Evolutionary conservation across 2,888 invertebrate species (phyloP), one percentile per base, ranked within the genome.

Genomic region (Caenorhabditis sp.): DNA sequence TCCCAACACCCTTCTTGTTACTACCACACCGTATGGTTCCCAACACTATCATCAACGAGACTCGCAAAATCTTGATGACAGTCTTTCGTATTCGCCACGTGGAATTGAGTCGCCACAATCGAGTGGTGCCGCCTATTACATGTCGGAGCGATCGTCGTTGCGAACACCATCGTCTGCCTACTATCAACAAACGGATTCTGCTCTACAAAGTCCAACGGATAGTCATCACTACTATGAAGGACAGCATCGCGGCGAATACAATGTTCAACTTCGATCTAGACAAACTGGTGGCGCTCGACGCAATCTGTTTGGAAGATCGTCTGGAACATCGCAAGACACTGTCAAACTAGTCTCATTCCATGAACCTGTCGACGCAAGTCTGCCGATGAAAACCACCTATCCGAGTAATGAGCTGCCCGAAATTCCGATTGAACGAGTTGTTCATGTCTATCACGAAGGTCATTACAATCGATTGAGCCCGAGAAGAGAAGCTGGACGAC

Each of bases 81-180:
- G 23, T 54, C 36, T 71, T 10, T 60, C 61, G 12, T 72, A 72
- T 50, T 72, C 72, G 26, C 72, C 72, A 37, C 27, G 72, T 6
- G 67, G 57, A 0, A 21, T 51, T 12, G 71, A 72, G 24, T 63
- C 63, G 24, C 64, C 71, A 8, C 49, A 64, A 21, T 58, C 58
- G 61, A 70, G 72, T 1, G 69, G 66, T 10, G 79, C 76, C 31
- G 77, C 77, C 60, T 79, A 79, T 60, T 79, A 79, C 61, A 53
- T 79, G 51, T 75, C 77, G 23, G 79, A 77, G 51, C 37, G 72
- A n/a, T 80, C 80, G 6, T 76, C 77, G 31, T 62, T 77, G 36
- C 69, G 78, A 21, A 74, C 76, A 0, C 70, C 71, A 4, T 68
- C 68, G 0, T 72, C 76, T 12, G 71, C 69, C 6, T 71, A 71